Percentiles rank a stretch among this genome's conserved stretches.
phyloP scores from a whole-genome alignment of 2,797 vertebrate genomes.

The Anabacerthia variegaticeps region DNA sequence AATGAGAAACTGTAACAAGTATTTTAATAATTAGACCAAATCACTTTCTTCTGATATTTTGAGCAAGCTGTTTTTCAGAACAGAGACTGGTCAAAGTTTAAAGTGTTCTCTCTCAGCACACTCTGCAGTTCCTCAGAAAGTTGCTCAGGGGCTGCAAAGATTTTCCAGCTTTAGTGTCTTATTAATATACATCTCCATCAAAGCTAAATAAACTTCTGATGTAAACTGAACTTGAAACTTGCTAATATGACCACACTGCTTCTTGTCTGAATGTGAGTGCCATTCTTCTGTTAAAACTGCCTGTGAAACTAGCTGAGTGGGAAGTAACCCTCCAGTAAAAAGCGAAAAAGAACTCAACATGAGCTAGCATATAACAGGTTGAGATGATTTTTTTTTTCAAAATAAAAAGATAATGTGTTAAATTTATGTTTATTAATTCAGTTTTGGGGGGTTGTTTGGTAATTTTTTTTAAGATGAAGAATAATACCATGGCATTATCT shows the following conservation, averaged over 20 bases:
- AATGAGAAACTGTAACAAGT: background rate
- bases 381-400: background rate
- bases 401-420: background rate
- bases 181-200: conserved; percentile 33
- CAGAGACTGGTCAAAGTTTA: background rate
- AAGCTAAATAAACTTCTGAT: conserved; percentile 24
- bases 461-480: background rate
- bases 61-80: background rate
- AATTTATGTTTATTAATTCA: background rate
- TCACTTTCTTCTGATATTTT: background rate
- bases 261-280: background rate
- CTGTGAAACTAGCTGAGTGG: background rate
- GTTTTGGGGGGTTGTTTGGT: background rate
- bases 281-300: background rate
- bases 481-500: background rate
- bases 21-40: background rate
- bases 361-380: background rate
- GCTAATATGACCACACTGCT: background rate
- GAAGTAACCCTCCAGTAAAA: background rate
- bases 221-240: conserved; percentile 29
- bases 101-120: background rate
- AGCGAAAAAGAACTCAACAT: background rate
- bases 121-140: conserved; percentile 4
- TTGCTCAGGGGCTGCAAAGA: conserved; percentile 24
- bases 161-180: conserved; percentile 52